These are phyloP conservation scores for Cotesia vestalis DNA, from an alignment of 1,140 invertebrate genomes.

Conservation along the genomic window DNA sequence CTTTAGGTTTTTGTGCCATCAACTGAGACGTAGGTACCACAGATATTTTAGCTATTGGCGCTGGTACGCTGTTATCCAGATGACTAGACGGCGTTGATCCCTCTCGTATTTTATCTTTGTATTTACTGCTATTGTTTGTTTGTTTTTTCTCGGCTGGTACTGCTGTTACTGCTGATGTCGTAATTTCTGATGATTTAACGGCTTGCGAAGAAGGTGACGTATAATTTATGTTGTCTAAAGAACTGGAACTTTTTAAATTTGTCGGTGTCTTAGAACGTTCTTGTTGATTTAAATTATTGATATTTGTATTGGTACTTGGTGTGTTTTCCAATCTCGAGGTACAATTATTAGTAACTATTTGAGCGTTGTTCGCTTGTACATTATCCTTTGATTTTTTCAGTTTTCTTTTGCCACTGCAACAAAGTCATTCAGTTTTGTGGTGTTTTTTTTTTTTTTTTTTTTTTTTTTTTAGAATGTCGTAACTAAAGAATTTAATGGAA, in stretches of 20 bases:
- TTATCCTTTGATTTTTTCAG: conserved; percentile 38
- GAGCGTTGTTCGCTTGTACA: conserved; percentile 34
- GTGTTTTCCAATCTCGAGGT: conserved; percentile 9
- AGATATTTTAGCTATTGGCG: conserved; percentile 51
- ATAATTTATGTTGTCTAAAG: conserved; percentile 45
- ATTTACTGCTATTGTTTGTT: conserved; percentile 38
- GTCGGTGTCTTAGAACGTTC: conserved; percentile 43
- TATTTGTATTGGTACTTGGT: conserved; percentile 29
- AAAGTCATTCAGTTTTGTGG: conserved; percentile 29
- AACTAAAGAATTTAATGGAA: no score
- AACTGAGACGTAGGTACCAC: conserved; percentile 54
- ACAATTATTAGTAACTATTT: conserved; percentile 1
- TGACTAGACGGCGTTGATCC: conserved; percentile 30
- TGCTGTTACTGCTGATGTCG: not conserved
- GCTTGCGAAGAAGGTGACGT: conserved; percentile 26
- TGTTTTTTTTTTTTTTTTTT: conserved; percentile 2
- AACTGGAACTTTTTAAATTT: conserved; percentile 38
- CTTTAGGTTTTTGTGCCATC: conserved; percentile 53
- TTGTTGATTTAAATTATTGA: conserved; percentile 16
- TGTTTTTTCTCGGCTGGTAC: conserved; percentile 47
- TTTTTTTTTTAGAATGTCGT: no score
- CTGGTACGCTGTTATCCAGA: conserved; percentile 32
- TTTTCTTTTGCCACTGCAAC: conserved; percentile 43
- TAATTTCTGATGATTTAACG: conserved; percentile 43
- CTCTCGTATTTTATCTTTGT: conserved; percentile 49